Evolutionary conservation across 2,888 invertebrate genomes (phyloP).

Genomic region (Epinotia bilunana): DNA sequence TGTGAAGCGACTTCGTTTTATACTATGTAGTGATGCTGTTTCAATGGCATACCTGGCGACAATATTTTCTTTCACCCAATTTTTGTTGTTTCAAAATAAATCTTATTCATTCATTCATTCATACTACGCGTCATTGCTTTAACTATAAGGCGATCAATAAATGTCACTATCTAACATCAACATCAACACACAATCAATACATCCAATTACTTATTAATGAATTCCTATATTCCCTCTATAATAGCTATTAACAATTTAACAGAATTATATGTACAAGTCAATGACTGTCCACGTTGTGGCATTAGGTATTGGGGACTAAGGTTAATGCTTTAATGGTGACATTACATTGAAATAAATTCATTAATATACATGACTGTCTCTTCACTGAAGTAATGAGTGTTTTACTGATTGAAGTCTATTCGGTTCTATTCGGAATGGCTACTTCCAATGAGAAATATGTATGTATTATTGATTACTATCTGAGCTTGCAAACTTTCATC

Average conservation of each 20-base stretch:
- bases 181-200: not conserved
- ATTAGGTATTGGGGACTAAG: not conserved
- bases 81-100: too few species aligned
- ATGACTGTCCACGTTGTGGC: not conserved
- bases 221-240: not conserved
- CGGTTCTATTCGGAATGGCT: not conserved
- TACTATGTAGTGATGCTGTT: too few species aligned
- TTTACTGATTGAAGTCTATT: not conserved
- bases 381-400: not conserved
- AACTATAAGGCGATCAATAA: not conserved
- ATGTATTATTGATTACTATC: too few species aligned
- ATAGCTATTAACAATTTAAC: not conserved
- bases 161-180: not conserved
- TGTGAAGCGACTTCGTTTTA: too few species aligned
- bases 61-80: too few species aligned
- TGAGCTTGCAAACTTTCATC: too few species aligned
- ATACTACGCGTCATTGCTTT: too few species aligned
- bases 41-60: too few species aligned
- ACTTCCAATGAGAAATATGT: not conserved
- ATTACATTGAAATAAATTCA: conserved; percentile 2
- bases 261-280: not conserved
- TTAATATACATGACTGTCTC: not conserved
- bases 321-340: not conserved
- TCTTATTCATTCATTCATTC: too few species aligned
- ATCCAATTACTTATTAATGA: not conserved